Evolutionary conservation across 2,888 invertebrate genomes (phyloP), one percentile per base, ranked within the genome.

Genomic region (Theretra japonica): DNA sequence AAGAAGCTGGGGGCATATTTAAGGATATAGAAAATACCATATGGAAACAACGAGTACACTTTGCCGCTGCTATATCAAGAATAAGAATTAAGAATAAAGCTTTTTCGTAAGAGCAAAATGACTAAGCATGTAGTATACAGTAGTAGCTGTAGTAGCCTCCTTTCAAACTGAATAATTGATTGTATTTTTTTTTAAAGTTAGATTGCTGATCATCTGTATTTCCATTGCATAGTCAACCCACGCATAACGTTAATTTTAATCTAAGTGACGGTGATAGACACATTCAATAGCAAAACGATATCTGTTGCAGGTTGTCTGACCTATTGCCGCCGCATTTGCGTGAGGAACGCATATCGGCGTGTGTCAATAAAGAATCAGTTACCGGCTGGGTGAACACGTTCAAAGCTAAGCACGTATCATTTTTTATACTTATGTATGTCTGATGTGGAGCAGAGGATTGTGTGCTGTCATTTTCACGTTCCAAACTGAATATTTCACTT

Each of bases 371-470:
- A 76, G 88, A 95, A 41, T 91, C 95, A 0, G 96, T 97, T 1
- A 96, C 96, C 0, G 97, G 97, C 75, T 98, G 97, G 97, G 96
- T 97, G 17, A 98, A 98, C 90, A 96, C 96, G 0, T 96, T 96
- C 77, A 96, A 96, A 87, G 92, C 96, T 4, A 95, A 95, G 97
- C 96, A 86, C 86, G 87, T 85, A 72, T 73, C 23, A 23, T 65
- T 65, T 23, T 23, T 48, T 65, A 33, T 65, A 48, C 15, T 6
- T 65, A 7, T 41, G 2, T 48, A n/a, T 41, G 48, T 25, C 30
- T 30, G 28, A 60, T 28, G 19, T 30, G 30, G 19, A 60, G 4
- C 7, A 53, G n/a, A n/a, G 6, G 53, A n/a, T 53, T 17, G 6
- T n/a, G 50, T 50, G 2, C 5, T 2, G 33, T n/a, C 6, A 17